Conservation (phyloP, 2,797 vertebrate genomes). For the Diglossa cyanea region DNA sequence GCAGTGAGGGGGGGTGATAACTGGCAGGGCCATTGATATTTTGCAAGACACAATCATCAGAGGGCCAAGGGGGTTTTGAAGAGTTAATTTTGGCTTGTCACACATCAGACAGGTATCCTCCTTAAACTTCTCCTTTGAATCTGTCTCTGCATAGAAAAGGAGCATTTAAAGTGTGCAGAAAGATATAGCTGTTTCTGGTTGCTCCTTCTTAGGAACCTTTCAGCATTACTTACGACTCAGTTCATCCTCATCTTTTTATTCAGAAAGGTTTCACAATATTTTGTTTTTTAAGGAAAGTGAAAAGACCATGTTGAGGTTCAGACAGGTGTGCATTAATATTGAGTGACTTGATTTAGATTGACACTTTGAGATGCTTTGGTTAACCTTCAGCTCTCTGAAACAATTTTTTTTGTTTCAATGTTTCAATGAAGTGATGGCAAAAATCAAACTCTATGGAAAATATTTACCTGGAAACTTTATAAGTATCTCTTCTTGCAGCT, state of each 20-base stretch:
- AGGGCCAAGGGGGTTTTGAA: not conserved
- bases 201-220: not conserved
- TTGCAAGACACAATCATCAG: fast-evolving
- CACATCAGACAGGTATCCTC: not conserved
- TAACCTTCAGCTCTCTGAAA: not conserved
- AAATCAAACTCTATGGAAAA: not conserved
- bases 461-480: not conserved
- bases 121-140: not conserved
- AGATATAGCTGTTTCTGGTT: not conserved
- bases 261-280: not conserved
- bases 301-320: not conserved
- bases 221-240: not conserved
- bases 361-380: not conserved
- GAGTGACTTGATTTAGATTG: not conserved
- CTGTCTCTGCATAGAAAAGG: not conserved
- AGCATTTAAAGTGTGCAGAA: not conserved
- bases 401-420: not conserved
- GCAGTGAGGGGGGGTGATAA: fast-evolving
- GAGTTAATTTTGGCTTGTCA: not conserved
- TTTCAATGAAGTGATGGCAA: not conserved
- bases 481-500: not conserved
- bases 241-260: not conserved
- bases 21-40: not conserved
- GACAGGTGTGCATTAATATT: not conserved
- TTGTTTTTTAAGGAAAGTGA: not conserved